Evolutionary conservation across 2,113 vertebrate genomes (phyloP).

Genomic region (Scolopax mira): DNA sequence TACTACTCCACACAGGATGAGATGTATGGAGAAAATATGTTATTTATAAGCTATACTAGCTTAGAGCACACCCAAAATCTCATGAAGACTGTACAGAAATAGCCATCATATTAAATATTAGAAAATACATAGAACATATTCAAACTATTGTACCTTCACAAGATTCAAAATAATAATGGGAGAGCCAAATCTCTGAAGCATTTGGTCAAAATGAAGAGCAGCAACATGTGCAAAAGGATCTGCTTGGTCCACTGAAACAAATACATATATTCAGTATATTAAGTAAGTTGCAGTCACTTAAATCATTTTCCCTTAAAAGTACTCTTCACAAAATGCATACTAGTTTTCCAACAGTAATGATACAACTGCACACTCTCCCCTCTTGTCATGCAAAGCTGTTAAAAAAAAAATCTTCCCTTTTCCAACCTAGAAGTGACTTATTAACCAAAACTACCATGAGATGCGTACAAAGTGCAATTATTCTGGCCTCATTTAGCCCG

Average conservation of each 20-base stretch:
- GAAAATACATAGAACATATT: not conserved
- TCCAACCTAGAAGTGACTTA: not conserved
- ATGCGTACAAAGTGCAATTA: not conserved
- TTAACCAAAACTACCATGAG: not conserved
- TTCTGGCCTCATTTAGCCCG: not conserved
- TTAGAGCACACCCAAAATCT: not conserved
- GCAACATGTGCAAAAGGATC: conserved; percentile 93
- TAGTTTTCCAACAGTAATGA: not conserved
- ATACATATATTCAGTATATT: not conserved
- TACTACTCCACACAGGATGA: not conserved
- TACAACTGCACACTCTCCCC: not conserved
- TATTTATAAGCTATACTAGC: not conserved
- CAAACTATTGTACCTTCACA: conserved; percentile 85
- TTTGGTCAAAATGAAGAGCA: conserved; percentile 97
- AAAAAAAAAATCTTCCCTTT: not conserved
- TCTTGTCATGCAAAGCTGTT: not conserved
- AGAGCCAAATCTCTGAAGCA: conserved; percentile 97
- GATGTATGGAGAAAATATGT: not conserved
- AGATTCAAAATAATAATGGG: conserved; percentile 98
- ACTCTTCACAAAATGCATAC: not conserved
- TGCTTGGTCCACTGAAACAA: conserved; percentile 92
- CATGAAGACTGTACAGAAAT: not conserved
- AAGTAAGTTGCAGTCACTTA: not conserved
- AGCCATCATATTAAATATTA: not conserved
- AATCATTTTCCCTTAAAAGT: not conserved